phyloP scores from a whole-genome alignment of 2,888 invertebrate species.

The Diarsia dahlii region DNA sequence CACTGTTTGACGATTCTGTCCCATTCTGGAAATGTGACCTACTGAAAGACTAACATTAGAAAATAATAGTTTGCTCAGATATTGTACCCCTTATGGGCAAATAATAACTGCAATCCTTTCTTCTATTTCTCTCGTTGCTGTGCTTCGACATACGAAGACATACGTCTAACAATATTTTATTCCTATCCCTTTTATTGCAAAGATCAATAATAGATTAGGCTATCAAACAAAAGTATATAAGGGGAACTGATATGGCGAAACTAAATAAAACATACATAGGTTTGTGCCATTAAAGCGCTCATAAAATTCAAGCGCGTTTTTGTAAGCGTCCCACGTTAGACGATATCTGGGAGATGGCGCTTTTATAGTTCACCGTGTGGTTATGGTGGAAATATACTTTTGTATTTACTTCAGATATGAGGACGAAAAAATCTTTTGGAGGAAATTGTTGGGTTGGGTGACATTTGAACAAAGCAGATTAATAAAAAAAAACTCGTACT shows the following conservation, averaged over 20 bases:
- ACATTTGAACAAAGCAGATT: neutral
- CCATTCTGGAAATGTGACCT: too few relatives aligned
- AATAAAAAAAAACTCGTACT: too few relatives aligned
- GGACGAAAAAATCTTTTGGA: neutral
- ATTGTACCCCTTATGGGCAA: too few relatives aligned
- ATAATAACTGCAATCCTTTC: too few relatives aligned
- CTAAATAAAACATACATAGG: conserved; percentile 76
- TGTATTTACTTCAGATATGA: conserved; percentile 33
- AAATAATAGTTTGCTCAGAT: too few relatives aligned
- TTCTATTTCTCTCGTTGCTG: neutral
- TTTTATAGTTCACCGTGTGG: conserved; percentile 70
- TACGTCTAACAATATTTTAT: neutral
- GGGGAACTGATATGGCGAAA: conserved; percentile 75
- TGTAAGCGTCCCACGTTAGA: conserved; percentile 75
- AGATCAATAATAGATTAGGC: conserved; percentile 52
- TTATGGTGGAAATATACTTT: conserved; percentile 52
- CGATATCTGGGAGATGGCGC: conserved; percentile 75
- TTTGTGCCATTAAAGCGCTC: conserved; percentile 75
- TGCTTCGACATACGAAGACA: neutral
- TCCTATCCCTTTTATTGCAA: conserved; percentile 31
- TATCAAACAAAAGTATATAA: conserved; percentile 63
- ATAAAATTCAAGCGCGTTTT: conserved; percentile 74
- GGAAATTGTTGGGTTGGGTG: neutral
- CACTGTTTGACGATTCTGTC: too few relatives aligned
- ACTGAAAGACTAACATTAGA: too few relatives aligned